These are phyloP conservation scores for Aldrovandia affinis DNA, from an alignment of 2,797 vertebrate genomes.

Conservation along the genomic window DNA sequence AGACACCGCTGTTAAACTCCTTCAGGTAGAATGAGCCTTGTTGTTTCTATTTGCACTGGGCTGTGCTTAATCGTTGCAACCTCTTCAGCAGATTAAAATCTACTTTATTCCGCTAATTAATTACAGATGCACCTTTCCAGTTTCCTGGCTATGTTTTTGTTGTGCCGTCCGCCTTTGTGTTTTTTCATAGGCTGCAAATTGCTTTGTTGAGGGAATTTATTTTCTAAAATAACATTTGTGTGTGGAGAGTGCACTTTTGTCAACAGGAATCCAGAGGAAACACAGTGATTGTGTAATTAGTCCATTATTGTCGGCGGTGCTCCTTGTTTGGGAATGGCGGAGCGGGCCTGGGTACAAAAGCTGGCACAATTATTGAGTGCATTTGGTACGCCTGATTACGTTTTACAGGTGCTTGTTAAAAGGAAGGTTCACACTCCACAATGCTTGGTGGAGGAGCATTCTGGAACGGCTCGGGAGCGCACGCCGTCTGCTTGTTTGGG, in stretches of 20 bases:
- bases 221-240: slow-evolving; percentile 37
- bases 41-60: neutral
- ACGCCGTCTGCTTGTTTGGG: neutral
- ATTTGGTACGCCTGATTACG: slow-evolving; percentile 56
- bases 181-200: slow-evolving; percentile 9
- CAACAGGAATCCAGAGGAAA: slow-evolving; percentile 30
- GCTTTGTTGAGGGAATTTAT: slow-evolving; percentile 16
- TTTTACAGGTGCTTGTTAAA: slow-evolving; percentile 65
- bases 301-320: slow-evolving; percentile 40
- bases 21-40: neutral
- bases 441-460: slow-evolving; percentile 36
- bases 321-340: slow-evolving; percentile 35
- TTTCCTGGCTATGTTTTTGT: neutral
- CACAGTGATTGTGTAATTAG: slow-evolving; percentile 46
- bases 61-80: slow-evolving; percentile 15
- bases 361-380: slow-evolving; percentile 49
- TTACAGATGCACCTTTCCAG: slow-evolving; percentile 2
- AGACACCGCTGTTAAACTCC: slow-evolving; percentile 14
- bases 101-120: slow-evolving; percentile 17
- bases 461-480: slow-evolving; percentile 22
- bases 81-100: slow-evolving; percentile 14
- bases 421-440: slow-evolving; percentile 43
- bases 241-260: neutral
- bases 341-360: slow-evolving; percentile 36
- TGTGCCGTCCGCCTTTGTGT: neutral